Evolutionary conservation across 1,140 invertebrate species (phyloP), one percentile per base, ranked within the genome.

Genomic region (Bombus impatiens): DNA sequence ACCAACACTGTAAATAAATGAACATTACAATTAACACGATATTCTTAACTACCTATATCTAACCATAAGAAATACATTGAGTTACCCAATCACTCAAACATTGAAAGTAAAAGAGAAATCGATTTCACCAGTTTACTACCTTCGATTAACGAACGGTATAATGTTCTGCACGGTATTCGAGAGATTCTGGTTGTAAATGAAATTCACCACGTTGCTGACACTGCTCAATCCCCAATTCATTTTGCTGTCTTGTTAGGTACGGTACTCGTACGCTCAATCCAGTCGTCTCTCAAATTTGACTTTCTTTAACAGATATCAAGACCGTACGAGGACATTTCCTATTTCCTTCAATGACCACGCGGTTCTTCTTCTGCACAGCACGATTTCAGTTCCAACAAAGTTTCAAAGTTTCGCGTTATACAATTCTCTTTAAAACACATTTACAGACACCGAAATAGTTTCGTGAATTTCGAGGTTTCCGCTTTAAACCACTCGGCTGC

Each of bases 131-230:
- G 68, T 53, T 53, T 53, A 40, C 76, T 93, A 94, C 94, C 93
- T 94, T 88, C 88, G 91, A 47, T 92, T 86, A 47, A 94, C 53
- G 82, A 94, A 93, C 40, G 94, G 93, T 71, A 91, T 35, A 28
- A 91, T 75, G 74, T 87, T 88, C 40, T 88, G 82, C 42, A 93
- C 76, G 8, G 91, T 42, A n/a, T 71, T 78, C 75, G 88, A 90
- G 78, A 94, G 84, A 75, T 89, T 90, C 78, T 90, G 84, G 42
- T 91, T 86, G 87, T 93, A 92, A 68, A 93, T 84, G 70, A 92
- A 91, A 85, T 90, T 90, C 68, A 92, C 44, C 25, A 87, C 47
- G 77, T 74, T 83, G 70, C 81, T 67, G 18, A 90, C n/a, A 10
- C 77, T 22, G 68, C 37, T 84, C 70, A 86, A 59, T 9, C 83